phyloP scores from a whole-genome alignment of 2,888 invertebrate species.

The Conistra vaccinii region DNA sequence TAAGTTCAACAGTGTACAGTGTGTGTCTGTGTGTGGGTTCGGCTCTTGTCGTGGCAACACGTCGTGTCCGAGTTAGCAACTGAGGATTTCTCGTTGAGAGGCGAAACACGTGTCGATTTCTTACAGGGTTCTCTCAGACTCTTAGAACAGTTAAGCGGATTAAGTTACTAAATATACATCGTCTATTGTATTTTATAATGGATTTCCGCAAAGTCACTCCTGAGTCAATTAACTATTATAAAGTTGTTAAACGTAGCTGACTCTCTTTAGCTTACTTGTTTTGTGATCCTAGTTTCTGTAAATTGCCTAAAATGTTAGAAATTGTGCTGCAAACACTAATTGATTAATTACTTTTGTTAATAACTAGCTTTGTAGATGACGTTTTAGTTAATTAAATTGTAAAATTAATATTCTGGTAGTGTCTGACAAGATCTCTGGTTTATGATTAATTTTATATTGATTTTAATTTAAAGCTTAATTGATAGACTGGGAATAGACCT shows the following conservation, averaged over 20 bases:
- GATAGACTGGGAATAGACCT: no score
- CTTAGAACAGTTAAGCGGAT: no score
- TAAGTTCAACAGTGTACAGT: no score
- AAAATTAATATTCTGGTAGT: conserved; percentile 5
- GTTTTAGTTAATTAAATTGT: conserved; percentile 22
- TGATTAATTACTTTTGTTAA: conserved; percentile 22
- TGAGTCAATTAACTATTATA: neutral
- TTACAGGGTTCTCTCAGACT: no score
- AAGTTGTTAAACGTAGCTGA: neutral
- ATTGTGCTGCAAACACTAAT: conserved; percentile 17
- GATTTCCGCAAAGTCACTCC: no score
- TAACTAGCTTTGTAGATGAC: conserved; percentile 19
- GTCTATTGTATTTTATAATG: no score
- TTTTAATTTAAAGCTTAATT: neutral
- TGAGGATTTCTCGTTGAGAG: no score
- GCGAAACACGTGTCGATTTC: no score
- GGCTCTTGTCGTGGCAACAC: no score
- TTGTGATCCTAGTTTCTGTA: neutral
- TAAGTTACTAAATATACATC: no score
- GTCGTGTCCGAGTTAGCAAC: no score
- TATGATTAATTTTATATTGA: conserved; percentile 13
- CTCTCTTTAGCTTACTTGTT: neutral
- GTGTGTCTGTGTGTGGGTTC: no score
- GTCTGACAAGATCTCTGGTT: neutral
- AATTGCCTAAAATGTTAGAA: conserved; percentile 3